Evolutionary conservation across 2,113 vertebrate genomes (phyloP).

Genomic region (Hystrix cristata): DNA sequence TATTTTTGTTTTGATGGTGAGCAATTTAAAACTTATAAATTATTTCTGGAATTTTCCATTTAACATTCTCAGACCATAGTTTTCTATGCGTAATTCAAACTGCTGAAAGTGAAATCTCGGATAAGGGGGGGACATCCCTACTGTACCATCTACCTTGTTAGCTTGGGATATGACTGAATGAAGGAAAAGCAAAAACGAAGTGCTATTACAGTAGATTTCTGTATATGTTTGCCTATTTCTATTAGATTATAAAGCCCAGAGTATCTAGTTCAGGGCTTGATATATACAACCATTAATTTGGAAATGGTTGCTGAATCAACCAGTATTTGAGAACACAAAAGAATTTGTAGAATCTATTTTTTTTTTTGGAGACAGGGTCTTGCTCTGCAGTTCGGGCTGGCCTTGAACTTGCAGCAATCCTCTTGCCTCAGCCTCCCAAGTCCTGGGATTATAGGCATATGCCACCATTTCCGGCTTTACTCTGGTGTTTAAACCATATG

Average conservation of each 20-base stretch:
- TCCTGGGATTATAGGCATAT: not conserved
- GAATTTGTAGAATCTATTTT: not conserved
- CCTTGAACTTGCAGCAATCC: not conserved
- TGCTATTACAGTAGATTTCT: not conserved
- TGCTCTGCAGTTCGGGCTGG: not conserved
- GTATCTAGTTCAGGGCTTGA: not conserved
- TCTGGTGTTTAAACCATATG: not conserved
- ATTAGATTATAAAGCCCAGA: not conserved
- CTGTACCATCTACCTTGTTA: not conserved
- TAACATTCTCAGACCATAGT: not conserved
- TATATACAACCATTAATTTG: not conserved
- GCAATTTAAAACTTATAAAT: not conserved
- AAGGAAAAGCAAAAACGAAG: not conserved
- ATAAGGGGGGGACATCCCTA: not conserved
- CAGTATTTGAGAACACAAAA: conserved; percentile 9
- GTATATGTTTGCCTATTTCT: not conserved
- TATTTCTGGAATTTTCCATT: not conserved
- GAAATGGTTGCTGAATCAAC: not conserved
- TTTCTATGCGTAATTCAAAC: not conserved
- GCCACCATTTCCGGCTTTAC: not conserved
- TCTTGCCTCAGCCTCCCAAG: not conserved
- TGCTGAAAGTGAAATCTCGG: not conserved
- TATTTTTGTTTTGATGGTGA: not conserved
- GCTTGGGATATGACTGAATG: not conserved
- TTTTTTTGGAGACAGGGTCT: not conserved